Evolutionary conservation across 1,140 invertebrate genomes (phyloP).

Genomic region (Hypsibius dujardini): DNA sequence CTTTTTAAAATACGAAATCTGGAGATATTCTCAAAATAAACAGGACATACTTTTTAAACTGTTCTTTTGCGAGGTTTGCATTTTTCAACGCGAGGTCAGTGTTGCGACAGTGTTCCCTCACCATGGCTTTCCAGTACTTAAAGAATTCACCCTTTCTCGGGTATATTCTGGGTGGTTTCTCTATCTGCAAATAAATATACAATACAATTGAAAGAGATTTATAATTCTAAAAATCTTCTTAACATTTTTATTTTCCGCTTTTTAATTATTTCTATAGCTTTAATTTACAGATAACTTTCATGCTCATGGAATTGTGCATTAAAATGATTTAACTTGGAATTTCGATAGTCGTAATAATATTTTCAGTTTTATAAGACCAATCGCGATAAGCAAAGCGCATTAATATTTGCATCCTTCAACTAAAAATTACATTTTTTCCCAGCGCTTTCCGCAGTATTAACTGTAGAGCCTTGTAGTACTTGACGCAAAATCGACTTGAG

Average conservation of each 20-base stretch:
- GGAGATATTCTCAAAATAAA: too few species aligned
- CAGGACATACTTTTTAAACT: slow-evolving; percentile 2
- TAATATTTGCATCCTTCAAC: not conserved
- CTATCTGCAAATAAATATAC: not conserved
- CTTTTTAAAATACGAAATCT: not conserved
- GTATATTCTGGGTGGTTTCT: not conserved
- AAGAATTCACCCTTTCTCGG: not conserved
- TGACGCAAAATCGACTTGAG: slow-evolving; percentile 24
- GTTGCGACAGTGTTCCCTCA: not conserved
- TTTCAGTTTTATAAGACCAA: not conserved
- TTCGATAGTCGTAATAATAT: too few species aligned
- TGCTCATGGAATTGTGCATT: too few species aligned
- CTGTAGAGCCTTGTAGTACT: not conserved
- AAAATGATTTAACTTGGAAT: too few species aligned
- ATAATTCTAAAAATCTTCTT: too few species aligned
- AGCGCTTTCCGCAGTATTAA: not conserved
- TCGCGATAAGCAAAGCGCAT: not conserved
- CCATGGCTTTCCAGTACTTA: slow-evolving; percentile 14
- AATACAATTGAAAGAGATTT: too few species aligned
- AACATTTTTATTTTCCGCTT: too few species aligned
- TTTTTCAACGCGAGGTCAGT: not conserved
- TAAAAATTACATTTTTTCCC: slow-evolving; percentile 1
- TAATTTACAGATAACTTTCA: too few species aligned
- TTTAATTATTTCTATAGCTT: too few species aligned
- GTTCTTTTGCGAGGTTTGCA: not conserved